Base-by-base conservation (phyloP, 1,140 invertebrate species). In the Drosophila cardini region DNA sequence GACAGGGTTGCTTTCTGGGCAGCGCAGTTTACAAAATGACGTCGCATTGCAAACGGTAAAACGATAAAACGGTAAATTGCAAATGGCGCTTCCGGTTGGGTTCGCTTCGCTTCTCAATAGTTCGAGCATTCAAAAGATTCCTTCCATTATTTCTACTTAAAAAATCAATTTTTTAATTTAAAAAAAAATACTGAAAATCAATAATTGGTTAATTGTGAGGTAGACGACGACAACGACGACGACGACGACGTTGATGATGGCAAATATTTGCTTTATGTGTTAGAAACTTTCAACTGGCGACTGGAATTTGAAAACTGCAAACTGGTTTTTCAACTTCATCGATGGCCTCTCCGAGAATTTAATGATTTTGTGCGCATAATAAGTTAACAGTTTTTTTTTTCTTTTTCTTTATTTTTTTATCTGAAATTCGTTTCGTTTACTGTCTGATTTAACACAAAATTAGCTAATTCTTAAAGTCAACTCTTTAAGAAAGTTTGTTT, bases 281-380 rank as follows among this genome's bases (percentile, higher is more conserved):
- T 79, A 79, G 72, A 80, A 61, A 82, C 62, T 71, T 76, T 69
- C 65, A 73, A 60, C 56, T 45, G 36, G 16, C 21, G 30, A 52
- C 30, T 63, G 57, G 58, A 55, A 46, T 70, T 76, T 68, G 26
- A 60, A 69, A 55, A 60, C 55, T 58, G 50, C 30, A 87, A 86
- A 87, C 78, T 64, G 78, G 83, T 79, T 89, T 83, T 69, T 50
- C 72, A 76, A 82, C 83, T 82, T 82, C 48, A 56, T 26, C 38
- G 21, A 34, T 40, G 43, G 58, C 63, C 63, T 52, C 38, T 53
- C 76, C 53, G 60, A 83, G 76, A 74, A 83, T 73, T 77, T 83
- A 60, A 79, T 89, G 80, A 89, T 83, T 83, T 79, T 87, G 72
- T 65, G 46, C 64, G 72, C 76, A 83, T 84, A 84, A 69, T 58